These are phyloP conservation scores for Watersipora subatra DNA, from an alignment of 1,140 invertebrate genomes.

Conservation along the genomic window DNA sequence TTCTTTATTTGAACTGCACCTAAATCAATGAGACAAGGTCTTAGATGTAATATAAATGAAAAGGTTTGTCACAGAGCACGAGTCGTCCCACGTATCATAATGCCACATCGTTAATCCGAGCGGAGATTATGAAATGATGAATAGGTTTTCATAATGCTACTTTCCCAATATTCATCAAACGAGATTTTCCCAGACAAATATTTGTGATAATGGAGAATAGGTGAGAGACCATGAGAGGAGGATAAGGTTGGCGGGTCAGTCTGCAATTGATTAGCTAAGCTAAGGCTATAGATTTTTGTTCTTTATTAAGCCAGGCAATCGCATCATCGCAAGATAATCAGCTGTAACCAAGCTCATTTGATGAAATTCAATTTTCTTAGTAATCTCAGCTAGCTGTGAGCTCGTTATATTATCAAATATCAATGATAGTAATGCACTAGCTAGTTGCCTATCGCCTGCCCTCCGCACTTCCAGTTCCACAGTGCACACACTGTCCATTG, in stretches of 20 bases:
- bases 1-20: slow-evolving; percentile 80
- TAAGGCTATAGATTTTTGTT: background rate
- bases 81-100: too few relatives aligned
- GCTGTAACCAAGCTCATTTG: background rate
- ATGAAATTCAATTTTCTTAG: background rate
- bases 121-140: background rate
- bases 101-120: background rate
- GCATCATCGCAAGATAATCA: background rate
- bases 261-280: background rate
- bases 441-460: too few relatives aligned
- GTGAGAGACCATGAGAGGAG: too few relatives aligned
- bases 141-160: background rate
- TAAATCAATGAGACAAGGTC: slow-evolving; percentile 26
- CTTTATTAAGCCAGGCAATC: background rate
- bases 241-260: background rate
- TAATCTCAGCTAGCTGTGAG: background rate
- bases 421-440: too few relatives aligned
- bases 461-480: too few relatives aligned
- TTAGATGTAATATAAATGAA: background rate
- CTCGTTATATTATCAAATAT: background rate
- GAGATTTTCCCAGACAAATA: too few relatives aligned
- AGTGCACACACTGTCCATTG: too few relatives aligned
- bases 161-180: too few relatives aligned
- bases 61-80: background rate
- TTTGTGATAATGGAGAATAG: too few relatives aligned